Evolutionary conservation across 2,888 invertebrate genomes (phyloP), one percentile per base, ranked within the genome.

Genomic region (Charanyca ferruginea): DNA sequence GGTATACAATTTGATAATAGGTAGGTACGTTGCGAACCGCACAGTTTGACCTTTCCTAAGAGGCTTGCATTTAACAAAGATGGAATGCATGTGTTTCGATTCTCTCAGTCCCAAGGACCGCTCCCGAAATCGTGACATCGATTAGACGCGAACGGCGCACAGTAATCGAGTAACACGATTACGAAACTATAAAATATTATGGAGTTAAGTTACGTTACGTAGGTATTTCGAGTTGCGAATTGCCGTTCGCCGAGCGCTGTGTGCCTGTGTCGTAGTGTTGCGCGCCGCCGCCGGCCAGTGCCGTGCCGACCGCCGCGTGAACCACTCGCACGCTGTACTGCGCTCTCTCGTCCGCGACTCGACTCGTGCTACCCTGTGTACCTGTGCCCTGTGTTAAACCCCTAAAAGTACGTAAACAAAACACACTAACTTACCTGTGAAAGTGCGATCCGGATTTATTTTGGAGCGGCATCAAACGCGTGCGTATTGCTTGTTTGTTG

Each of bases 171-270:
- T 92, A 90, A 92, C 89, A 90, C 89, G 89, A 89, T 95, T 94
- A 93, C 94, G 93, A 94, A 94, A 95, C 91, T 93, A 93, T 93
- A 93, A 93, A 93, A 92, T 93, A 93, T 93, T 92, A 92, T 91
- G 90, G 93, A 92, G 91, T 93, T 93, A 93, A 93, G 93, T 95
- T 94, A 92, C 92, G 92, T 91, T 90, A 89, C 84, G 87, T 88
- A 89, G 89, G 89, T 89, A 89, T 89, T 83, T 84, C 85, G 87
- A 90, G 91, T 93, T 92, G 93, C 92, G 91, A 91, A 91, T 89
- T 89, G 89, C 87, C 90, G 89, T 77, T 90, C 88, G 89, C 87
- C 81, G 83, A 68, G 79, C 78, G 84, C 78, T 67, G 77, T 63
- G 79, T 66, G 78, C 83, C 78, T 67, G 77, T 63, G 79, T 66